Evolutionary conservation across 2,888 invertebrate genomes (phyloP), one percentile per base, ranked within the genome.

Genomic region (Diabrotica balteata): DNA sequence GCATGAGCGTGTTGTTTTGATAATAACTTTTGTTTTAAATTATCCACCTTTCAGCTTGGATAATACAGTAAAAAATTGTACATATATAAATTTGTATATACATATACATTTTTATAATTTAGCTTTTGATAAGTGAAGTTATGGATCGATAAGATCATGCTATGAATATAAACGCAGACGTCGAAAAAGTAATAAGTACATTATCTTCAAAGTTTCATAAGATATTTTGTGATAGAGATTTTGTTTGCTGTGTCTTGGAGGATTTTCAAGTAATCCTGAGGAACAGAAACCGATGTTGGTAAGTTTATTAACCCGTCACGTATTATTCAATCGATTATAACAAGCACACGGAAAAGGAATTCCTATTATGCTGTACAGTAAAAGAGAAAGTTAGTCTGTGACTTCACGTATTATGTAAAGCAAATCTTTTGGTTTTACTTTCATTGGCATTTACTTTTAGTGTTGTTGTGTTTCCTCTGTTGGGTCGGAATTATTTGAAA

Each of bases 351-450:
- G 79, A 80, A 80, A 78, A 75, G 78, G 78, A 79, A 79, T 79
- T 77, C 17, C 17, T 57, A 57, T 57, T 74, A 73, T 71, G 77
- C 73, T 76, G 59, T 73, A 49, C 63, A 74, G 72, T 77, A 78
- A 80, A 82, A 81, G 83, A 82, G 83, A 83, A 83, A 84, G 83
- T 82, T 68, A 59, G 59, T 71, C 75, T 74, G 80, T 83, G 80
- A 82, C 80, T 80, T 81, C 80, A 82, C 78, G 76, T 76, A 79
- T 84, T 84, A 84, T 82, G 83, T 84, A 84, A 84, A 83, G 46
- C 46, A 58, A 58, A 46, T 49, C 49, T 77, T 76, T 72, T 73
- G 71, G 79, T 83, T 83, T 83, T 83, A 83, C 84, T 84, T 84
- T 84, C 84, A 82, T 83, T 82, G 67, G 67, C 69, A 58, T 76